A percentile compares a stretch with the other conserved stretches of the same genome.
These are phyloP conservation scores for Sialis lutaria DNA, from an alignment of 2,888 invertebrate species.

Conservation along the genomic window DNA sequence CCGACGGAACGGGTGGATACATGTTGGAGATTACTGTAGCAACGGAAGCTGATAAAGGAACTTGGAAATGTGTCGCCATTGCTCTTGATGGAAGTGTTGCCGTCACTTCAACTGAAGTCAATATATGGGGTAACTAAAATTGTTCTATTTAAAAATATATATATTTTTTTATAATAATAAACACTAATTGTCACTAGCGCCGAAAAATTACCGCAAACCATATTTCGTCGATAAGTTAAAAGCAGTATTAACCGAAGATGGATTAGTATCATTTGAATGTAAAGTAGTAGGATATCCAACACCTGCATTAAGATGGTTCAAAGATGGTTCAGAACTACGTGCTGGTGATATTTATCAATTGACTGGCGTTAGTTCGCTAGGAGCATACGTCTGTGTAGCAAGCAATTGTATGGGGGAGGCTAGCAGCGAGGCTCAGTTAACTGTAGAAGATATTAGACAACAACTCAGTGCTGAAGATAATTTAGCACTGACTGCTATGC, in stretches of 20 bases:
- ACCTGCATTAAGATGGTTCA: conserved; percentile 75
- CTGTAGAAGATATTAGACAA: conserved; percentile 79
- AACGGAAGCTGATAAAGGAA: conserved; percentile 69
- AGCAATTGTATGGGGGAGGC: conserved; percentile 83
- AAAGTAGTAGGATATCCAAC: conserved; percentile 87
- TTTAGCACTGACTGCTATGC: conserved; percentile 51
- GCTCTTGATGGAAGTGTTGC: conserved; percentile 58
- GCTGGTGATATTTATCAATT: conserved; percentile 86
- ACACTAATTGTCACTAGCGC: conserved; percentile 35
- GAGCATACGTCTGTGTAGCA: conserved; percentile 79
- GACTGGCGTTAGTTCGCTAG: conserved; percentile 76
- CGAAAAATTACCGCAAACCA: conserved; percentile 78
- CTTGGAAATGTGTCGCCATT: conserved; percentile 79
- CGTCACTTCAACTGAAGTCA: conserved; percentile 53
- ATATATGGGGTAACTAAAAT: conserved; percentile 53
- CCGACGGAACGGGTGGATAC: conserved; percentile 71
- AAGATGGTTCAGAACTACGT: conserved; percentile 79
- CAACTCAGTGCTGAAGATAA: conserved; percentile 77
- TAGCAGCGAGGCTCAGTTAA: conserved; percentile 69
- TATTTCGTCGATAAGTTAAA: conserved; percentile 79
- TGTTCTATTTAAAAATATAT: conserved; percentile 6
- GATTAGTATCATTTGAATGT: conserved; percentile 81
- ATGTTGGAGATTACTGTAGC: conserved; percentile 56
- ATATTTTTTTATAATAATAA: conserved; percentile 4
- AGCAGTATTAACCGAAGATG: conserved; percentile 80